Evolutionary conservation across 2,113 vertebrate species (phyloP), one percentile per base, ranked within the genome.

Genomic region (Muntiacus reevesi): DNA sequence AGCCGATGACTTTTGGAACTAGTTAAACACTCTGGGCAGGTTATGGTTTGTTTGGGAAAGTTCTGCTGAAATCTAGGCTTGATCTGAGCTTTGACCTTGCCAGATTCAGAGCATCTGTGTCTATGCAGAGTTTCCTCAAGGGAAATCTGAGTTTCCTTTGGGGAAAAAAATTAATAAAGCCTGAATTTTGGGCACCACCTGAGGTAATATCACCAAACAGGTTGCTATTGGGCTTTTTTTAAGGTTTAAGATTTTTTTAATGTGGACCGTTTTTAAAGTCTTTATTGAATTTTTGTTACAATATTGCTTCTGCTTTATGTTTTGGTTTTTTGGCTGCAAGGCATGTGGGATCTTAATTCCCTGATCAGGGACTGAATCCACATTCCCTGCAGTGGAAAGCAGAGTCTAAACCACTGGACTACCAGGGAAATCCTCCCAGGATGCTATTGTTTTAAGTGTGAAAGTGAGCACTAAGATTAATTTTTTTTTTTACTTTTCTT

Each of bases 1-100:
- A 43, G 55, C 2, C 0, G 11, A 28, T 9, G 2, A 43, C 57
- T 27, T 21, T 1, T 21, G 16, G 67, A 79, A 11, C 50, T 2
- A 19, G 36, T 27, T 10, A 10, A 28, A 52, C 67, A 10, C 1
- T 9, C 50, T 12, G 13, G 2, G 23, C 40, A 47, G 91, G 57
- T 36, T 16, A n/a, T 0, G 1, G 23, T 64, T 30, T 19, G 2
- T 79, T 62, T 13, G 4, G 13, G 28, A 74, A 15, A 27, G 43
- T 59, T 33, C 50, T 13, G 17, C 62, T 2, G 2, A 27, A 64
- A 27, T 4, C 52, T 36, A 11, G 59, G 10, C 52, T 27, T 19
- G 27, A 74, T 45, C 40, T 87, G 23, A 0, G 43, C 60, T 74
- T 47, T 52, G 19, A 2, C 33, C 3, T 2, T 5, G 33, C 47